These are phyloP conservation scores for Machaerirhynchus nigripectus DNA, from an alignment of 2,113 vertebrate species.

Conservation along the genomic window DNA sequence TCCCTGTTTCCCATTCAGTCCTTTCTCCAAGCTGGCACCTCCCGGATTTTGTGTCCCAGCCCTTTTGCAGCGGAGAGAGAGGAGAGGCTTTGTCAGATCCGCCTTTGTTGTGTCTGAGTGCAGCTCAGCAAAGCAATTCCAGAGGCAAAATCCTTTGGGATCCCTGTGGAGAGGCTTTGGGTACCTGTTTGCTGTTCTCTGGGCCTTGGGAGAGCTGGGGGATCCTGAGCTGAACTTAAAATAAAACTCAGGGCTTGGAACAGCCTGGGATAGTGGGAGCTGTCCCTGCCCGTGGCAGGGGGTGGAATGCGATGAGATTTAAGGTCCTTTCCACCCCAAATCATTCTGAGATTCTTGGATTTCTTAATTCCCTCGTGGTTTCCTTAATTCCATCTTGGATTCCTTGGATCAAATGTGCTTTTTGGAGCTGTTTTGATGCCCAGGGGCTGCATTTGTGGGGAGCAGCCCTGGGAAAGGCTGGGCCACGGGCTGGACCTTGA, in stretches of 20 bases:
- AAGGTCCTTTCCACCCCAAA: background rate
- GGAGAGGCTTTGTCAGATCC: background rate
- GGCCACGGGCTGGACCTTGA: rapidly evolving
- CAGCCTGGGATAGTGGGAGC: rapidly evolving
- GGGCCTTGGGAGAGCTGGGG: background rate
- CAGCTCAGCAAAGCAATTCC: rapidly evolving
- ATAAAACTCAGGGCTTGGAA: background rate
- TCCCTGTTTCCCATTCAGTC: background rate
- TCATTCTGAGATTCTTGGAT: rapidly evolving
- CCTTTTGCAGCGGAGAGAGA: background rate
- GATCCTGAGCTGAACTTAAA: rapidly evolving
- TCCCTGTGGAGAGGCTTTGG: rapidly evolving
- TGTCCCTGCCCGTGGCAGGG: too few species aligned
- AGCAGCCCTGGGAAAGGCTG: background rate
- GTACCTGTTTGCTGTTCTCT: background rate
- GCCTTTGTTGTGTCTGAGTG: rapidly evolving
- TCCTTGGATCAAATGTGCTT: background rate
- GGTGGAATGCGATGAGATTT: background rate
- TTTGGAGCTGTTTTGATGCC: background rate
- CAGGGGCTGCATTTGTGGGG: background rate
- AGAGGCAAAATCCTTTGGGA: background rate
- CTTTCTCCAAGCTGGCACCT: background rate
- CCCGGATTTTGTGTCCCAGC: background rate
- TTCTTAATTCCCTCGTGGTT: background rate
- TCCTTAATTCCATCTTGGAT: background rate